Conservation (phyloP, 2,797 vertebrate species). For the Acridotheres tristis region DNA sequence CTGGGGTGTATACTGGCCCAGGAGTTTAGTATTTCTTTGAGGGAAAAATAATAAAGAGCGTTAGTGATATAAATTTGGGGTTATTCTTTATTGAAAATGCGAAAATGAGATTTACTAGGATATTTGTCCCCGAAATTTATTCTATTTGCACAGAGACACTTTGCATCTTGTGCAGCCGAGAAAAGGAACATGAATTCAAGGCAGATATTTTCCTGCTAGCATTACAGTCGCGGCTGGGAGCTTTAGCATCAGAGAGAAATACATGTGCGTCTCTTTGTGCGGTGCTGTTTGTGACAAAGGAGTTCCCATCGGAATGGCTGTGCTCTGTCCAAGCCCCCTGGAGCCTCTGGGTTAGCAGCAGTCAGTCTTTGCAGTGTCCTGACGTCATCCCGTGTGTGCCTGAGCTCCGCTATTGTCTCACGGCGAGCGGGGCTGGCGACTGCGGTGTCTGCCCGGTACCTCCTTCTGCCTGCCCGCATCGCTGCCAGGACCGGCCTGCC, state of each 20-base stretch:
- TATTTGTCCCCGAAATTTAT: not conserved
- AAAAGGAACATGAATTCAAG: conserved; percentile 11
- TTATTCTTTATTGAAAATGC: not conserved
- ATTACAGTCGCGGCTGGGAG: not conserved
- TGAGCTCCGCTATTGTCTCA: conserved; percentile 90
- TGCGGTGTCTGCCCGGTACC: conserved; percentile 79
- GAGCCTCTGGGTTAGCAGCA: conserved; percentile 78
- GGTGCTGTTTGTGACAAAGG: conserved; percentile 77
- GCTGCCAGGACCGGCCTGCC: conserved; percentile 65
- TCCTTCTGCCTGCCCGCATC: conserved; percentile 70
- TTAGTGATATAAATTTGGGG: not conserved
- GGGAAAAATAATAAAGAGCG: not conserved
- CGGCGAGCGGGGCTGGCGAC: conserved; percentile 78
- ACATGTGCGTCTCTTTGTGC: conserved; percentile 63
- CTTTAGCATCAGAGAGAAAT: not conserved
- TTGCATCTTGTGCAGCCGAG: conserved; percentile 5
- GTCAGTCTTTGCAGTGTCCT: conserved; percentile 82
- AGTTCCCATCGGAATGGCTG: conserved; percentile 75
- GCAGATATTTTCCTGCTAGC: not conserved
- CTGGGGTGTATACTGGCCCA: not conserved
- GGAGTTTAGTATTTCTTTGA: not conserved
- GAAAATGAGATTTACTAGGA: not conserved
- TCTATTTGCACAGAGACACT: not conserved
- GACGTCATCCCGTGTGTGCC: conserved; percentile 89
- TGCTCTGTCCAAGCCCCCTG: conserved; percentile 72